A percentile compares a stretch with the other conserved stretches of the same genome.
Conservation (phyloP, 1,140 invertebrate genomes). For the Triops cancriformis region DNA sequence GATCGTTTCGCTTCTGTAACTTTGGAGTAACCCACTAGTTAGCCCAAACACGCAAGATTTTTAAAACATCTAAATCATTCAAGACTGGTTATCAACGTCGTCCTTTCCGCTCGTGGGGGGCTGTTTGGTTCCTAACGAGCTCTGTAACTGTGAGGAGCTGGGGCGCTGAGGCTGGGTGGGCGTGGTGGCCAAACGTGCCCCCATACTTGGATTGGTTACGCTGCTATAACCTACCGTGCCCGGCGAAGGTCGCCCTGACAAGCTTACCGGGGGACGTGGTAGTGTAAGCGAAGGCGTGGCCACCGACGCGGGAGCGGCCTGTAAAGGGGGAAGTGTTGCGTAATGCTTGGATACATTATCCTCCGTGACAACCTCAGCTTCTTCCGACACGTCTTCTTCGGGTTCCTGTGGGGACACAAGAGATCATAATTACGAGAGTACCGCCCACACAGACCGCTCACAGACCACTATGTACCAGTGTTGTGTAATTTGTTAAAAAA, state of each 20-base stretch:
- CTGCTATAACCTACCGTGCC: neutral
- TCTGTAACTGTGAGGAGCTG: neutral
- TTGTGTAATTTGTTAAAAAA: no score
- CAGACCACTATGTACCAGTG: no score
- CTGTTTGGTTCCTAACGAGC: neutral
- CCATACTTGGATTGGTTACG: neutral
- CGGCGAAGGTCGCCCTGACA: neutral
- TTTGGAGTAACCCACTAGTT: neutral
- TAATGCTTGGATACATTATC: neutral
- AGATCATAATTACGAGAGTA: neutral
- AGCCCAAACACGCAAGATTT: neutral
- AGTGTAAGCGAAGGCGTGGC: neutral
- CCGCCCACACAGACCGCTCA: no score
- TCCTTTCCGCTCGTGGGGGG: neutral
- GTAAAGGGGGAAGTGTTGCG: neutral
- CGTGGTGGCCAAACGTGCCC: neutral
- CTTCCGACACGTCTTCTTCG: conserved; percentile 32
- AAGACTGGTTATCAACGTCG: neutral
- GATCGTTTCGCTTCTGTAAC: neutral
- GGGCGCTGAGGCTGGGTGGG: neutral
- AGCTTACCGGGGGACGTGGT: neutral
- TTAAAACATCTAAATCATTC: neutral
- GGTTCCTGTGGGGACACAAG: conserved; percentile 35
- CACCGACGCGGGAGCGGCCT: neutral
- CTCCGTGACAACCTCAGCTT: conserved; percentile 27